Base-by-base conservation (phyloP, 2,888 invertebrate species). In the Yponomeuta cagnagella region DNA sequence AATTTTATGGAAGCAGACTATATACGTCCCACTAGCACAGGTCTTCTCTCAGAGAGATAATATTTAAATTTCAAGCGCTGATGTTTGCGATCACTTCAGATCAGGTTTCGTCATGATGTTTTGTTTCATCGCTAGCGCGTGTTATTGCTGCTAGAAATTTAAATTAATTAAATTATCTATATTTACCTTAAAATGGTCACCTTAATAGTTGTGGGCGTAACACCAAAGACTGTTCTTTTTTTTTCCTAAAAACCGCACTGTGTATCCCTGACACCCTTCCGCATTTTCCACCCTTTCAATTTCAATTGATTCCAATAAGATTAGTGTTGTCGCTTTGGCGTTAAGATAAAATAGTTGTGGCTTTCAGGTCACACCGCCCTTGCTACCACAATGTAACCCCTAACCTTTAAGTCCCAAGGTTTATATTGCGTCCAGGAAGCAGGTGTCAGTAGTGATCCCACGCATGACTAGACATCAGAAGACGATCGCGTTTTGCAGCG, bases 301-400 rank as follows among this genome's bases (percentile, higher is more conserved):
- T 85, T 87, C 91, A 86, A 91, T 92, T 90, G 88, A 91, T 91
- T 86, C 86, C 89, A 90, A 92, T 86, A 85, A 90, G 91, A 92
- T 91, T 91, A 92, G 82, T 80, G 87, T 84, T 88, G 92, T 91
- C 91, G 86, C 89, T 87, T 86, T 87, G 89, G 89, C 82, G 89
- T 89, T 87, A 89, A 90, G 90, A 90, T 90, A 90, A 91, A 90
- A 90, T 90, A 90, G 90, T 90, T 90, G 90, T 89, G 90, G 90
- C 82, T 90, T 85, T 82, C 85, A 82, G 81, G 80, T 79, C 82
- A 80, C 78, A 74, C 78, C 78, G 75, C 76, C 80, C n/a, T 58
- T 12, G 10, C 23, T n/a, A 43, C 37, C 74, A 77, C 72, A 82
- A 83, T 73, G 71, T 69, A 58, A 78, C 75, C 72, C 12, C 52